Evolutionary conservation across 2,797 vertebrate species (phyloP).

Genomic region (Carduelis carduelis): DNA sequence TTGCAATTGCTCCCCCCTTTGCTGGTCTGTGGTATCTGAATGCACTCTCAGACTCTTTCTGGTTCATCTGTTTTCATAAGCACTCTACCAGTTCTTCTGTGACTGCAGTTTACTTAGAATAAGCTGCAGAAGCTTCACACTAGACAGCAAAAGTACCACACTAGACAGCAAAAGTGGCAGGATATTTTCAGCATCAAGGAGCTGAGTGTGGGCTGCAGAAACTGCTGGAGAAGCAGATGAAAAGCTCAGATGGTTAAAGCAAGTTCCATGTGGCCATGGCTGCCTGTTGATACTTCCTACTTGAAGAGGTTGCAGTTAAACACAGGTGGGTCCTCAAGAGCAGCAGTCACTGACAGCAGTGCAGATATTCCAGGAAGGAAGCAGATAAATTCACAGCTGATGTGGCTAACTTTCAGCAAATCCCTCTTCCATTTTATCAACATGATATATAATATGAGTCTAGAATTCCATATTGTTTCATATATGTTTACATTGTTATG

Average conservation of each 20-base stretch:
- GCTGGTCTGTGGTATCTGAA: neutral
- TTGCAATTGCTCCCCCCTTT: neutral
- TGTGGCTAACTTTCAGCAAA: constrained; percentile 53
- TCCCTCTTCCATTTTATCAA: constrained; percentile 36
- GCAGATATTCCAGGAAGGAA: neutral
- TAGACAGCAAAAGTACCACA: neutral
- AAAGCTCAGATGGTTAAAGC: neutral
- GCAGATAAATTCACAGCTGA: constrained; percentile 37
- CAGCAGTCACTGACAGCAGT: neutral
- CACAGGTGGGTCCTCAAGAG: neutral
- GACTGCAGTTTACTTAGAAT: neutral
- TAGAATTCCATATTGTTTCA: constrained; percentile 55
- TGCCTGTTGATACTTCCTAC: neutral
- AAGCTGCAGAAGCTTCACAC: neutral
- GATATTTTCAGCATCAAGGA: neutral
- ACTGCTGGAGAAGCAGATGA: neutral
- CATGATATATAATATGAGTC: neutral
- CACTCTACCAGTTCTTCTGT: neutral
- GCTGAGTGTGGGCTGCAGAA: neutral
- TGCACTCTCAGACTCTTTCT: neutral
- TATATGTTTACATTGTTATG: constrained; percentile 42
- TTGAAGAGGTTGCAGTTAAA: neutral
- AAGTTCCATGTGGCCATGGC: neutral
- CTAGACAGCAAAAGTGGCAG: neutral
- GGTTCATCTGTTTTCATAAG: neutral